phyloP scores from a whole-genome alignment of 2,113 vertebrate species.

The Gorilla gorilla region DNA sequence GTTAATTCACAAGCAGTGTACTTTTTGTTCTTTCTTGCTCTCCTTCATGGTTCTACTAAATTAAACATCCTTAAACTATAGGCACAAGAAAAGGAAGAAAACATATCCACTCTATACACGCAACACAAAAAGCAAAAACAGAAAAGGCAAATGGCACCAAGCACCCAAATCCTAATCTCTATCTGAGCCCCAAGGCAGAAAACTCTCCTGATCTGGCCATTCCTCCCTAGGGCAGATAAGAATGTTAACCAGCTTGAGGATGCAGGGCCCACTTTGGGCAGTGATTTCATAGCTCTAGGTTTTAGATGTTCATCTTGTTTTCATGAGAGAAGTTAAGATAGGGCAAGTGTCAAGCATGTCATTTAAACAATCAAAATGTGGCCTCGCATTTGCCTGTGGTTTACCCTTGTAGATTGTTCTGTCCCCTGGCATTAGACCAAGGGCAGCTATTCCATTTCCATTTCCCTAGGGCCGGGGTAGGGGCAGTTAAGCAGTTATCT shows the following conservation, averaged over 20 bases:
- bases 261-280: not conserved
- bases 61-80: slow-evolving; percentile 8
- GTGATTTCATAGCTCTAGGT: not conserved
- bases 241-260: not conserved
- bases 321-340: not conserved
- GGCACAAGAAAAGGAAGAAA: not conserved
- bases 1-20: slow-evolving; percentile 24
- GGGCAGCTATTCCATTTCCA: not conserved
- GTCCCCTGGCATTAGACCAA: not conserved
- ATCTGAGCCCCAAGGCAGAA: not conserved
- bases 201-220: not conserved
- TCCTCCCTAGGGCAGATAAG: not conserved
- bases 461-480: not conserved
- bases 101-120: not conserved
- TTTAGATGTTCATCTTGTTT: slow-evolving; percentile 16
- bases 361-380: slow-evolving; percentile 35
- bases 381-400: not conserved
- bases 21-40: slow-evolving; percentile 33
- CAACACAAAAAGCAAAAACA: not conserved
- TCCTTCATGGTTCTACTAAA: not conserved
- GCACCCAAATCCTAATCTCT: not conserved
- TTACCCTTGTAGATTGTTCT: not conserved
- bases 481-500: not conserved
- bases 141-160: not conserved
- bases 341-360: not conserved